Conservation (phyloP, 2,113 vertebrate species). For the Seriola dumerili region DNA sequence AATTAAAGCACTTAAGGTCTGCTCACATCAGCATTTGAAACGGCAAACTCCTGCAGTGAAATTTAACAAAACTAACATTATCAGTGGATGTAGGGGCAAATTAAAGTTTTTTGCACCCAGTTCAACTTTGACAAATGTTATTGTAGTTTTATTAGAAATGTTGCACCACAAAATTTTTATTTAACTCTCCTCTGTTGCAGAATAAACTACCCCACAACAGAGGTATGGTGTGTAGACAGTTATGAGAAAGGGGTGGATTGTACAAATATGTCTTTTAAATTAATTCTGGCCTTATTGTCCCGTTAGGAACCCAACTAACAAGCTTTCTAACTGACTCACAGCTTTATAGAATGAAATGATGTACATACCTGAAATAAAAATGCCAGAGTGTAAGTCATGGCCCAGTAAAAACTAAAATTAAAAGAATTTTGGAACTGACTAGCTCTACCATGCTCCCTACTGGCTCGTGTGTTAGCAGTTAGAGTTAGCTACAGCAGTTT, state of each 20-base stretch:
- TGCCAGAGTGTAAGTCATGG: too few relatives aligned
- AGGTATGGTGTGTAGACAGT: background rate
- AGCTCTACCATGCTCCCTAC: too few relatives aligned
- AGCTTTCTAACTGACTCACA: too few relatives aligned
- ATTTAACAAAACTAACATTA: background rate
- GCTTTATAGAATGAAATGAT: too few relatives aligned
- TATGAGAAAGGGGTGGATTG: background rate
- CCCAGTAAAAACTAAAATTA: too few relatives aligned
- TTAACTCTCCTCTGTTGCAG: background rate
- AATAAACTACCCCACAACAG: background rate
- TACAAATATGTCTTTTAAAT: background rate
- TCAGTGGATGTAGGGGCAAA: background rate
- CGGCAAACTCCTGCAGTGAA: background rate
- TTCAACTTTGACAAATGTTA: background rate
- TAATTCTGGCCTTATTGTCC: background rate
- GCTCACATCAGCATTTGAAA: background rate
- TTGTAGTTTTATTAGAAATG: background rate
- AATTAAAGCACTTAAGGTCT: background rate
- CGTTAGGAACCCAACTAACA: too few relatives aligned
- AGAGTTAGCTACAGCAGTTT: too few relatives aligned
- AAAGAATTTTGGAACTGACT: too few relatives aligned
- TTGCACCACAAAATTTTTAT: background rate
- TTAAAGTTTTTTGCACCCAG: background rate
- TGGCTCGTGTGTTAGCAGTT: too few relatives aligned
- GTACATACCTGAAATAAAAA: too few relatives aligned